A percentile compares a stretch with the other conserved stretches of the same genome.
phyloP scores from a whole-genome alignment of 35 echinoderm and acorn worm species.

The Anneissia japonica region DNA sequence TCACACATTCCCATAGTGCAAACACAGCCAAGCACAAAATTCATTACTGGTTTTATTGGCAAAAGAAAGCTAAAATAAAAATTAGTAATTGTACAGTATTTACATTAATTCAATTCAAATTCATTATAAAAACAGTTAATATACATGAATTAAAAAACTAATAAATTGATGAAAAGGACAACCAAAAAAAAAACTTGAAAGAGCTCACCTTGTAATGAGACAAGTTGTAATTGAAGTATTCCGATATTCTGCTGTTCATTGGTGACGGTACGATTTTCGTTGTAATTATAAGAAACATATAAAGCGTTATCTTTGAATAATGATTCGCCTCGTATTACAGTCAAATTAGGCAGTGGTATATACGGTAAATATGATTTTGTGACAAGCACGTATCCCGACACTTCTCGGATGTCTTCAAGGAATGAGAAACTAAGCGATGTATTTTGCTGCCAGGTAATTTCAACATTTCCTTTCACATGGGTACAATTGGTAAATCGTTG shows the following conservation, averaged over 20 bases:
- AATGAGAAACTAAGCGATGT: not conserved
- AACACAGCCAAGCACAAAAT: no score
- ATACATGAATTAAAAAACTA: no score
- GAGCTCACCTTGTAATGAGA: not conserved
- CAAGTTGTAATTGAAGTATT: not conserved
- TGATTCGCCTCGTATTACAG: not conserved
- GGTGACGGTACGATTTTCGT: not conserved
- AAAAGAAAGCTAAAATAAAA: no score
- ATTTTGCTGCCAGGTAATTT: not conserved
- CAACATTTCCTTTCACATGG: not conserved
- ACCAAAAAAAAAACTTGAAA: no score
- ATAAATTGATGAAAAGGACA: no score
- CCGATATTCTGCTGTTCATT: not conserved
- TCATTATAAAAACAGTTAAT: no score
- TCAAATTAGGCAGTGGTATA: not conserved
- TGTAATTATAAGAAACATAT: not conserved
- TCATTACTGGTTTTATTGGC: no score
- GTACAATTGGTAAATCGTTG: not conserved
- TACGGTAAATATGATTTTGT: not conserved
- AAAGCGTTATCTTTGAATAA: not conserved
- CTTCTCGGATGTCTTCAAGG: not conserved
- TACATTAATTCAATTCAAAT: no score
- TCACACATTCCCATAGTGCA: no score
- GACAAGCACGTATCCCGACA: not conserved
- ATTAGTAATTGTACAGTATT: no score